phyloP scores from a whole-genome alignment of 2,113 vertebrate species.

The Pontoporia blainvillei region DNA sequence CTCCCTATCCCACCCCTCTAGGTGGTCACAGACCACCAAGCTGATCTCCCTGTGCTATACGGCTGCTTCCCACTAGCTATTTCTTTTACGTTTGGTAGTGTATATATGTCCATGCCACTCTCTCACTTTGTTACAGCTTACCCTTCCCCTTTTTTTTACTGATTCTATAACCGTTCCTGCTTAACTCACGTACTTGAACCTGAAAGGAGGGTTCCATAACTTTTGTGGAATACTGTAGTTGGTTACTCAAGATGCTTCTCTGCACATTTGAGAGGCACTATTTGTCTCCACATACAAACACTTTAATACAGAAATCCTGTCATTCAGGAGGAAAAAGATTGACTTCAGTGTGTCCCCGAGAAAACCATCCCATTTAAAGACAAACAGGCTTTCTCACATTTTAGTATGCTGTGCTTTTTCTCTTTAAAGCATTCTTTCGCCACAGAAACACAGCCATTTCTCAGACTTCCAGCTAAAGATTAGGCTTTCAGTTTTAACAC shows the following conservation, averaged over 20 bases:
- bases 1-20: no score
- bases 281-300: background rate
- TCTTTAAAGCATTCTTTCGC: background rate
- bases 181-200: background rate
- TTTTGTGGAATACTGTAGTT: background rate
- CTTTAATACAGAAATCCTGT: background rate
- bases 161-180: background rate
- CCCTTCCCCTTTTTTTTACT: background rate
- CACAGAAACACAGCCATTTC: background rate
- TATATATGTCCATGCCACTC: no score
- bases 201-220: background rate
- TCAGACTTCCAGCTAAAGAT: background rate
- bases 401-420: background rate
- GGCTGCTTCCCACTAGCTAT: no score
- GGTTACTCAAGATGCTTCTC: background rate
- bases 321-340: background rate
- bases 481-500: background rate
- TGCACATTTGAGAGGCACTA: background rate
- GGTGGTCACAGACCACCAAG: no score
- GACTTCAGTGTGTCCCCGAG: background rate
- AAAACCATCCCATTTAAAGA: background rate
- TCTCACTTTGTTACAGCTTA: no score
- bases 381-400: background rate
- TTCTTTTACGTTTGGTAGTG: no score
- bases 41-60: no score